Percentiles rank a stretch among this genome's conserved stretches.
Evolutionary conservation across 2,113 vertebrate genomes (phyloP).

Genomic region (Numida meleagris): DNA sequence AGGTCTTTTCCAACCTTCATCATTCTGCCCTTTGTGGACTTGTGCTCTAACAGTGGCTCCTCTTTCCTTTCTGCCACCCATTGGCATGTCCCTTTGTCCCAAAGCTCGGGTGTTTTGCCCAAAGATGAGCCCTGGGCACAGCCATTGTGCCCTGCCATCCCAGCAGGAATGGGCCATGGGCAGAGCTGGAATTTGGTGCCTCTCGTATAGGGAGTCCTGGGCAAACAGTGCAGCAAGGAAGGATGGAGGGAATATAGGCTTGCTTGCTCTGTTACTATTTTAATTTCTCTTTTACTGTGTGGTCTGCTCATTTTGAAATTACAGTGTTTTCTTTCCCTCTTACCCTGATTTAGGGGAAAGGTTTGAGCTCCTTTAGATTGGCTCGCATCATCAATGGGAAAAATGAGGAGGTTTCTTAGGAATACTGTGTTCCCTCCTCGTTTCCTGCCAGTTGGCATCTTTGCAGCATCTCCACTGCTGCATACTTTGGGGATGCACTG

Average conservation of each 20-base stretch:
- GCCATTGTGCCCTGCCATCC: neutral
- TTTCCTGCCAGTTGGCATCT: constrained; percentile 45
- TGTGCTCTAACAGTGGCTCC: neutral
- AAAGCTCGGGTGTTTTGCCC: neutral
- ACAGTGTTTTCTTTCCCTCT: constrained; percentile 31
- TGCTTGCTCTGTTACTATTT: constrained; percentile 15
- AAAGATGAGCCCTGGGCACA: neutral
- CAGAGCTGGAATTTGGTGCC: neutral
- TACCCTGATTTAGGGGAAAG: constrained; percentile 14
- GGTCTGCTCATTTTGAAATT: constrained; percentile 29
- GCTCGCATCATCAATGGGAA: neutral
- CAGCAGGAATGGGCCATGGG: rapidly evolving
- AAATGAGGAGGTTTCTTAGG: constrained; percentile 21
- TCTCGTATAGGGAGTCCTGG: neutral
- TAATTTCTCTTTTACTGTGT: constrained; percentile 19
- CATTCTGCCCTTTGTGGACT: neutral
- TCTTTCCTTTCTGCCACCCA: neutral
- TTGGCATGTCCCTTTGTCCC: neutral
- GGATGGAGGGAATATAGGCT: neutral
- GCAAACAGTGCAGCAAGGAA: neutral
- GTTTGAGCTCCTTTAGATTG: neutral
- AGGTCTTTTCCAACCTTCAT: neutral
- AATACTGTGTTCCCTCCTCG: neutral
- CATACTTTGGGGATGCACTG: constrained; percentile 15
- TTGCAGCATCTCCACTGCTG: neutral